phyloP scores from a whole-genome alignment of 2,888 invertebrate species.

The Arctia plantaginis region DNA sequence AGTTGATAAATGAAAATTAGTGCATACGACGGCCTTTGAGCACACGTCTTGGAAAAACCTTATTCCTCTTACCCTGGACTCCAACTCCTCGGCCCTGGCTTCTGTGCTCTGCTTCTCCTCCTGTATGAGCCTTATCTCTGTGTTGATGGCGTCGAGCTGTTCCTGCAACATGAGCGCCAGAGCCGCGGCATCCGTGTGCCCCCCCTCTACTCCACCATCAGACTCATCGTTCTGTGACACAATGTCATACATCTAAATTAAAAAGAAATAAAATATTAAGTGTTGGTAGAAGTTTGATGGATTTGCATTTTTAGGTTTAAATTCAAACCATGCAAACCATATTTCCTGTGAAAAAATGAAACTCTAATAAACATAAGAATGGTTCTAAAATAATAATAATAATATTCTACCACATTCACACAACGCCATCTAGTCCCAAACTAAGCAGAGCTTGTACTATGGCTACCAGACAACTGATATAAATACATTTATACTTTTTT shows the following conservation, averaged over 20 bases:
- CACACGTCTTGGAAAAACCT: background rate
- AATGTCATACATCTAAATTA: constrained; percentile 16
- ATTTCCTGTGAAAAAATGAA: background rate
- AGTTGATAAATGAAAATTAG: background rate
- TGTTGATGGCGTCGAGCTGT: constrained; percentile 99
- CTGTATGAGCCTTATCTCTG: constrained; percentile 96
- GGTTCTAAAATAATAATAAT: no score
- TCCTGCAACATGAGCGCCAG: constrained; percentile 99
- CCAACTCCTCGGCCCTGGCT: constrained; percentile 98
- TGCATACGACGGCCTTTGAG: background rate
- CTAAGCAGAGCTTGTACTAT: no score
- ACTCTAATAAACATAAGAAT: no score
- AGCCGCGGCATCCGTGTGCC: constrained; percentile 97
- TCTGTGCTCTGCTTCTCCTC: constrained; percentile 99
- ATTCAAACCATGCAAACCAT: background rate
- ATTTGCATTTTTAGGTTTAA: background rate
- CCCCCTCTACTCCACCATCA: constrained; percentile 81
- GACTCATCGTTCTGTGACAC: constrained; percentile 75
- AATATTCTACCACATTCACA: no score
- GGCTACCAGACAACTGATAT: no score
- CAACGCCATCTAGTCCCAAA: no score
- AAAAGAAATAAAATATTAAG: constrained; percentile 10
- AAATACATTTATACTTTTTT: no score
- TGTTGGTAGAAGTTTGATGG: background rate
- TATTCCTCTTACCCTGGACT: constrained; percentile 89